Evolutionary conservation across 2,113 vertebrate species (phyloP).

Genomic region (Rostratula benghalensis): DNA sequence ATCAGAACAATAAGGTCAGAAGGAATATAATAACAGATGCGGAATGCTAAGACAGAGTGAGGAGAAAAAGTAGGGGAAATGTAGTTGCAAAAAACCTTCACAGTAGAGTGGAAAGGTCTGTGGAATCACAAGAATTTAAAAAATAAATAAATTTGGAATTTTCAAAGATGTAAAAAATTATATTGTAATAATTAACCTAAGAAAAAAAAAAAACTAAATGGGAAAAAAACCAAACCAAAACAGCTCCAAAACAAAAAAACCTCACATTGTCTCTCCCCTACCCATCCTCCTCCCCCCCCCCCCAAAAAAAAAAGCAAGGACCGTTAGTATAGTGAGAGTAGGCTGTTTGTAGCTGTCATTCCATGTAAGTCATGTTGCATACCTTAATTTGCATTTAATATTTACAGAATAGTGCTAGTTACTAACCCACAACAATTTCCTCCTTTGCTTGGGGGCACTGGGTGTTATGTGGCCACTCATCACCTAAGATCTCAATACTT

Average conservation of each 20-base stretch:
- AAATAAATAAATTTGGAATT: not conserved
- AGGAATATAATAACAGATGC: not conserved
- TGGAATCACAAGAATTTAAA: not conserved
- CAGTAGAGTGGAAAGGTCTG: not conserved
- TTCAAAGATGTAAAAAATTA: not conserved
- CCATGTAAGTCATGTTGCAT: not conserved
- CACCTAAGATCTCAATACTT: not conserved
- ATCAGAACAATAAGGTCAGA: not conserved
- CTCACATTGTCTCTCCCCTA: fast-evolving
- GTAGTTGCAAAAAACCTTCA: not conserved
- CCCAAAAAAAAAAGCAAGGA: not conserved
- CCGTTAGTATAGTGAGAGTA: not conserved
- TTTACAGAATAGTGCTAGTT: not conserved
- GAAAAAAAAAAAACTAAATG: not conserved
- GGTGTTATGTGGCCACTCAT: not conserved
- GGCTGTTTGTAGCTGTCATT: not conserved
- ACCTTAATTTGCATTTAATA: not conserved
- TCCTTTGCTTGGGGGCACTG: not conserved
- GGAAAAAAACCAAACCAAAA: not conserved
- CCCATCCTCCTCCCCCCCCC: too few species aligned
- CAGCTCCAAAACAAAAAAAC: not conserved
- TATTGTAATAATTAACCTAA: not conserved
- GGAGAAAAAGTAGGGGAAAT: not conserved
- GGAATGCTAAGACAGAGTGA: not conserved
- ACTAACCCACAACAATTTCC: not conserved